A percentile compares a stretch with the other conserved stretches of the same genome.
These are phyloP conservation scores for Esperia sulphurella DNA, from an alignment of 2,888 invertebrate species.

Conservation along the genomic window DNA sequence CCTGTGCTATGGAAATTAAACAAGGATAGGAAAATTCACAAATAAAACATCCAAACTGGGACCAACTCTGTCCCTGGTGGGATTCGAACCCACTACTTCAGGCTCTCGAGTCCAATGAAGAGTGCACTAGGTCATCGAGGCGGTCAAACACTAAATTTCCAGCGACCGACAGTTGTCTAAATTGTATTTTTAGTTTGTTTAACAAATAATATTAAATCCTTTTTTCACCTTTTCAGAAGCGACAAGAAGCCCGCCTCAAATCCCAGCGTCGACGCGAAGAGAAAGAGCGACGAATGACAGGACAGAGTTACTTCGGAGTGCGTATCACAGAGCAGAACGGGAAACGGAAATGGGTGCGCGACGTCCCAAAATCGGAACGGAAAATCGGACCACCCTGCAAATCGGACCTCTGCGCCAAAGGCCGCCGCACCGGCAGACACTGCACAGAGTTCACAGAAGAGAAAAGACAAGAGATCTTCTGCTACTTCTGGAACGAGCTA, in stretches of 20 bases:
- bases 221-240: constrained; percentile 33
- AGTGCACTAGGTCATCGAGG: too few species aligned
- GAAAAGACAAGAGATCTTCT: constrained; percentile 36
- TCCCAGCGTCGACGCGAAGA: constrained; percentile 40
- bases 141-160: too few species aligned
- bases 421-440: constrained; percentile 17
- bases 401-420: constrained; percentile 37
- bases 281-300: constrained; percentile 52
- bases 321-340: constrained; percentile 23
- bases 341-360: constrained; percentile 45
- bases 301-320: constrained; percentile 53
- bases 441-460: constrained; percentile 34
- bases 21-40: too few species aligned
- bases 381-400: constrained; percentile 41
- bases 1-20: too few species aligned
- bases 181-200: too few species aligned
- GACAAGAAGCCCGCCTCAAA: constrained; percentile 28
- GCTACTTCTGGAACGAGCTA: constrained; percentile 48
- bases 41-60: too few species aligned
- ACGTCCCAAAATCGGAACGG: constrained; percentile 47
- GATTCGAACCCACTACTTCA: too few species aligned
- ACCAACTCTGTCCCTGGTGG: too few species aligned
- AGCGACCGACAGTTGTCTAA: too few species aligned
- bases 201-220: neutral
- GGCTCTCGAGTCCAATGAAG: too few species aligned